Base-by-base conservation (phyloP, 2,888 invertebrate species). In the Malacosoma neustria region DNA sequence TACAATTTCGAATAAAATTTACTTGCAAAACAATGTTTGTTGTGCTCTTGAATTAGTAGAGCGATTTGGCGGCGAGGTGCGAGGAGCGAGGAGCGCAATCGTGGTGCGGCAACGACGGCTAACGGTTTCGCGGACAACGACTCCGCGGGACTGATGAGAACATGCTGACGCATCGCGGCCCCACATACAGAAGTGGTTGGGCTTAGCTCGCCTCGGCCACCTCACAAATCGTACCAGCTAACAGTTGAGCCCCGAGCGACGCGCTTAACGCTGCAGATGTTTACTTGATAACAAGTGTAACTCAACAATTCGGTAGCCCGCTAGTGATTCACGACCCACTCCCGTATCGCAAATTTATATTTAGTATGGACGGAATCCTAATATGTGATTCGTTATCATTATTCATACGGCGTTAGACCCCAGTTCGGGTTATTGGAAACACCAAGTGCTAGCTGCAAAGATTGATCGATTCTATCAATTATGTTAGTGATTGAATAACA, bases 61-160 rank as follows among this genome's bases (percentile, higher is more conserved):
- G 15, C 29, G 29, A 31, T 35, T 35, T 35, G 14, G 31, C 30
- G 30, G 15, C 13, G n/a, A n/a, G 50, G 46, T 51, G 51, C 45
- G 47, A 44, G 50, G 46, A 45, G 43, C 39, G 45, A 37, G 38
- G 42, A 42, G 46, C 37, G 41, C 32, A 38, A 38, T 41, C 46
- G 38, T 48, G 56, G 50, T 42, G 47, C 41, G 44, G 47, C 49
- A 56, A 46, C 52, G 55, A 44, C 56, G 57, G 52, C 43, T 84
- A 84, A 82, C 82, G 71, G 71, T 82, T 58, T 57, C 41, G 68
- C 72, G 81, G 79, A 61, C 82, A 75, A 63, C 80, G 84, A 81
- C 82, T 69, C 61, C 60, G 54, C 59, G 50, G 51, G 52, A 49
- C 55, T 54, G 54, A 51, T 55, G 51, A 64, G 66, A 74, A 71